phyloP scores from a whole-genome alignment of 2,797 vertebrate genomes.

The Mus caroli region DNA sequence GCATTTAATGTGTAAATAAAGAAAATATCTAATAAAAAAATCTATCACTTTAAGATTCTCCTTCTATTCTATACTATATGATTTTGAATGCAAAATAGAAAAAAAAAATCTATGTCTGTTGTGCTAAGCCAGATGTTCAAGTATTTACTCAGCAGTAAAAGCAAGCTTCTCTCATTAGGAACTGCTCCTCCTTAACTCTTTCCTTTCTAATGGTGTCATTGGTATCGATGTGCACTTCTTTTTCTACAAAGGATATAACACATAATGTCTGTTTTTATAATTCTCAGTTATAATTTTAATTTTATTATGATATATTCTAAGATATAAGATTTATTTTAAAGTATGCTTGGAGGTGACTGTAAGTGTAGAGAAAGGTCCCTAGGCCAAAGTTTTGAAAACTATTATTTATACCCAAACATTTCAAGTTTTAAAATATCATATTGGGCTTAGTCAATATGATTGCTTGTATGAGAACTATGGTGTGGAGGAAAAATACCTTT shows the following conservation, averaged over 20 bases:
- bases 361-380: not conserved
- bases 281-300: not conserved
- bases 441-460: not conserved
- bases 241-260: not conserved
- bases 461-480: not conserved
- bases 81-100: slow-evolving; percentile 4
- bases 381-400: not conserved
- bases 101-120: not conserved
- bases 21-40: no score
- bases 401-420: not conserved
- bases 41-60: no score
- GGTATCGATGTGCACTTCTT: not conserved
- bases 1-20: no score
- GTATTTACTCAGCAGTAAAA: not conserved
- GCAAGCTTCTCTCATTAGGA: not conserved
- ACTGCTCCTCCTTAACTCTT: not conserved
- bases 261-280: not conserved
- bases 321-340: not conserved
- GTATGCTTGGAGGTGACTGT: not conserved
- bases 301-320: not conserved
- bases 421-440: not conserved
- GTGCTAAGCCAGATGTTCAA: not conserved
- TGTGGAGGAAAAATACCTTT: not conserved
- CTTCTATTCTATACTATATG: not conserved
- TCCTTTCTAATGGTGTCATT: not conserved